phyloP scores from a whole-genome alignment of 1,140 invertebrate species.

The Brachystomella parvula region DNA sequence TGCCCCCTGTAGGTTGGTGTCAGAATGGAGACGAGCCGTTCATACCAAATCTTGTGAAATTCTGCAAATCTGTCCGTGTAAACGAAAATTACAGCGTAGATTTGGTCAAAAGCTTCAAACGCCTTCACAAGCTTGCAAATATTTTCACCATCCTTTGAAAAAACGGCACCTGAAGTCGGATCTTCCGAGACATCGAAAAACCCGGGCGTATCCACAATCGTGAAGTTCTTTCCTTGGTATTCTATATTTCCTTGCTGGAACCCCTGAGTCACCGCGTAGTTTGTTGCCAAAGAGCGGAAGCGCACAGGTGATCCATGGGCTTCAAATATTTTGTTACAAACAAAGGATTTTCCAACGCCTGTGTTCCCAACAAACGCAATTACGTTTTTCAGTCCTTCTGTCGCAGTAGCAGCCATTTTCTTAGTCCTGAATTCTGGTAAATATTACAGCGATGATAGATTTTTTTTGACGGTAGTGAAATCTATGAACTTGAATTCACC shows the following conservation, averaged over 20 bases:
- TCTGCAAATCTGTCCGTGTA: conserved; percentile 3
- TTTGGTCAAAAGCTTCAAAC: conserved; percentile 1
- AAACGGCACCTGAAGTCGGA: not conserved
- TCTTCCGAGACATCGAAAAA: conserved; percentile 1
- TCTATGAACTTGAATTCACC: no score
- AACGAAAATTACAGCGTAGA: conserved; percentile 11
- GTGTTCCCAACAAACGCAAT: conserved; percentile 11
- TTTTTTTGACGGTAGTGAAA: no score
- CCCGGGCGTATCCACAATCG: conserved; percentile 5
- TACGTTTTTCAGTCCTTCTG: not conserved
- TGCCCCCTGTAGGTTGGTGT: not conserved
- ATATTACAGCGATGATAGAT: no score
- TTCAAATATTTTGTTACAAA: conserved; percentile 13
- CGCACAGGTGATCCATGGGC: not conserved
- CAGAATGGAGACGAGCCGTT: not conserved
- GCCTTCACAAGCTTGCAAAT: conserved; percentile 11
- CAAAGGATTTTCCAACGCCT: conserved; percentile 4
- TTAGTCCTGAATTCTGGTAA: no score
- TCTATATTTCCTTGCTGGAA: not conserved
- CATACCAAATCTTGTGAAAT: conserved; percentile 9
- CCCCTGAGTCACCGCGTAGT: not conserved
- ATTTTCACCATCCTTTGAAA: conserved; percentile 14
- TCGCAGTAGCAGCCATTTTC: no score
- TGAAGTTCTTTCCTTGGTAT: not conserved
- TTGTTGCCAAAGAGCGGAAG: not conserved